Conservation (phyloP, 1,140 invertebrate species). For the Nasonia vitripennis region DNA sequence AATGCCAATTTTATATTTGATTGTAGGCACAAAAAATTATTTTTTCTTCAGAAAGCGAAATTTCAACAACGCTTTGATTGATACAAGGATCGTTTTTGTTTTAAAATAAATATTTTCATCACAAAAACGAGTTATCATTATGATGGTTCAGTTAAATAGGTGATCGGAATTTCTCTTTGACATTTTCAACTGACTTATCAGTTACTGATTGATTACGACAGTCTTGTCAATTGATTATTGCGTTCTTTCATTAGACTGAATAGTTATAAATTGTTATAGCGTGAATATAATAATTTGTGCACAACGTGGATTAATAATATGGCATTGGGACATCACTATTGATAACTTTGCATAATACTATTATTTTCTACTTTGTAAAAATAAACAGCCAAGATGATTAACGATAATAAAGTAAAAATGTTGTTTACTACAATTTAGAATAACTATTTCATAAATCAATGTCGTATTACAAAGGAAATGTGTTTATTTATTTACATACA, state of each 20-base stretch:
- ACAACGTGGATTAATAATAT: constrained; percentile 34
- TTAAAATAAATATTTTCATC: too few relatives aligned
- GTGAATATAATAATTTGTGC: not conserved
- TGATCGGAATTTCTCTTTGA: too few relatives aligned
- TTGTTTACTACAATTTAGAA: constrained; percentile 9
- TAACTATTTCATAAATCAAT: constrained; percentile 30
- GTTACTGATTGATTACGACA: too few relatives aligned
- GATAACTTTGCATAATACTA: constrained; percentile 21
- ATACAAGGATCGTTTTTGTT: too few relatives aligned
- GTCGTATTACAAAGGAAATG: constrained; percentile 20
- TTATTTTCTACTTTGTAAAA: constrained; percentile 14
- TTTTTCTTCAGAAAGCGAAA: not conserved
- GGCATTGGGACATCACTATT: constrained; percentile 37
- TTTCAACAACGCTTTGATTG: not conserved
- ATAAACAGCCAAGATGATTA: not conserved
- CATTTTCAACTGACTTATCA: too few relatives aligned
- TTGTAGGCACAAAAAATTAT: constrained; percentile 23
- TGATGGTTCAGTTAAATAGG: too few relatives aligned
- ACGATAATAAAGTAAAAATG: not conserved
- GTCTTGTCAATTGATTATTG: too few relatives aligned
- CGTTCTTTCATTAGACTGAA: too few relatives aligned
- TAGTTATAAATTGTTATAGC: not conserved
- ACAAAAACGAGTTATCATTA: too few relatives aligned
- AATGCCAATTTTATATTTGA: constrained; percentile 50
- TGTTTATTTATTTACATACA: constrained; percentile 41